Evolutionary conservation across 2,797 vertebrate species (phyloP), one percentile per base, ranked within the genome.

Genomic region (Tapirus indicus): DNA sequence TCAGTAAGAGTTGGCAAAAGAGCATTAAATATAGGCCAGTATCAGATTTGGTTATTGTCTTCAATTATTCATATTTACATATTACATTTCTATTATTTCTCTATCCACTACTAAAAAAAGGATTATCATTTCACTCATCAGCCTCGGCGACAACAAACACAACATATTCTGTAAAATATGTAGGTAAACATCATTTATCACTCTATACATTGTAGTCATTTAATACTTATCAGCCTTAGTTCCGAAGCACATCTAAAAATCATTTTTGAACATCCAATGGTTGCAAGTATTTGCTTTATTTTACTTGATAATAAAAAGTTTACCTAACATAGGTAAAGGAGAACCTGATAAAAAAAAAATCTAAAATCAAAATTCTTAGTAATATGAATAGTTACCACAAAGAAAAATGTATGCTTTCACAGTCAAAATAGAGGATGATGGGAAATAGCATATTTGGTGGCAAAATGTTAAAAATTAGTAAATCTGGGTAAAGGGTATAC

Each of bases 401-500:
- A 71, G 47, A 91, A 92, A 94, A 94, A 62, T 32, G 0, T 47
- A 95, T n/a, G 2, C 8, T 91, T 87, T 90, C n/a, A 94, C 1
- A 68, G 71, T 91, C 60, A 95, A 94, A 94, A 82, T 7, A 75
- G 68, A 92, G 35, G 23, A 60, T 77, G 13, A 79, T 35, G 25
- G 17, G 17, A 69, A 95, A 92, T 54, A 56, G 0, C 29, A 35
- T 54, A 66, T 86, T 79, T 93, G 14, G 52, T 88, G 23, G 27
- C 6, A 75, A 96, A 77, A 84, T 71, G 11, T 96, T 79, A 94
- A 97, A 92, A 93, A 89, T 91, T 75, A 97, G 5, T 72, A 71
- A 88, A 80, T 68, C 6, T 49, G 16, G n/a, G 49, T 68, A 75
- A 95, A 95, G 21, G 2, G 25, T 27, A 66, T 29, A 47, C 7